Percentiles rank a stretch among this genome's conserved stretches.
phyloP scores from a whole-genome alignment of 1,140 invertebrate species.

The Paralvinella palmiformis region DNA sequence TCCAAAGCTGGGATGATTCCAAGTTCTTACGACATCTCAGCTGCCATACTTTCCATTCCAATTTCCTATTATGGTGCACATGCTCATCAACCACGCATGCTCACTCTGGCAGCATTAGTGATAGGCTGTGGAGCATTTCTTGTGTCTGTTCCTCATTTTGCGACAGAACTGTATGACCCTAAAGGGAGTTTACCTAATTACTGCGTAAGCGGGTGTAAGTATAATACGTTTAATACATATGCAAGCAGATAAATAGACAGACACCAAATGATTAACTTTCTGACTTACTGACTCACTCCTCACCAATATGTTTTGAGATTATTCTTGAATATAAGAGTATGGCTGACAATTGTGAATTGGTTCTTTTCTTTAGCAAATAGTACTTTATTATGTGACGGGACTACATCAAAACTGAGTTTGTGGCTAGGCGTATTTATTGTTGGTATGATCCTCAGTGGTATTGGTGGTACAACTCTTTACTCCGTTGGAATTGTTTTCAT shows the following conservation, averaged over 20 bases:
- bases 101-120: neutral
- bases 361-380: too few relatives aligned
- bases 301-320: neutral
- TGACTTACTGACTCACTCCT: neutral
- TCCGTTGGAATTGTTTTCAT: neutral
- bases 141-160: neutral
- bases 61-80: neutral
- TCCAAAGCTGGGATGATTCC: neutral
- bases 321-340: neutral
- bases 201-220: neutral
- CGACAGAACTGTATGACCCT: neutral
- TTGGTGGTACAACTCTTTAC: neutral
- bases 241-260: too few relatives aligned
- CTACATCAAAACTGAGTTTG: too few relatives aligned
- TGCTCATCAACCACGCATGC: neutral
- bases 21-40: slow-evolving; percentile 6
- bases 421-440: neutral
- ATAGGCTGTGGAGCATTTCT: neutral
- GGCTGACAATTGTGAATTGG: too few relatives aligned
- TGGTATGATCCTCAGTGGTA: neutral
- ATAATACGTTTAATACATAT: too few relatives aligned
- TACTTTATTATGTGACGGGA: too few relatives aligned
- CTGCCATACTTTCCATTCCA: neutral
- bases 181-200: neutral
- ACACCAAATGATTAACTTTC: neutral